These are phyloP conservation scores for Circaetus gallicus DNA, from an alignment of 2,113 vertebrate species.

Conservation along the genomic window DNA sequence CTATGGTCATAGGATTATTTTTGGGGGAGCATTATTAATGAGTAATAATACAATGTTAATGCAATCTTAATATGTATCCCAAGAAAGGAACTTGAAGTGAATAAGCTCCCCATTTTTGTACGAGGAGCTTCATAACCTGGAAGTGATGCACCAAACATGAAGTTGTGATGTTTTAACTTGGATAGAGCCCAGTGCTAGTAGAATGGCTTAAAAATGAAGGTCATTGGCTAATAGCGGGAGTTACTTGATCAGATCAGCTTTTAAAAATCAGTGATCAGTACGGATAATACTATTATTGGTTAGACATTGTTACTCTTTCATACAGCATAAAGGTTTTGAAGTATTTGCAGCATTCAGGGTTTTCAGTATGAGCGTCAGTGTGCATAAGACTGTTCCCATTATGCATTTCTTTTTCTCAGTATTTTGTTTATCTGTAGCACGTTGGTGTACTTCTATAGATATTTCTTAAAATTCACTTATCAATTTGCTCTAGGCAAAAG, in stretches of 20 bases:
- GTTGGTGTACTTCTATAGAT: neutral
- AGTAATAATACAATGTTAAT: neutral
- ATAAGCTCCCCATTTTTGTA: neutral
- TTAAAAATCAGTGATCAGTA: neutral
- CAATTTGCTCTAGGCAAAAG: neutral
- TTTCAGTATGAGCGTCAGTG: neutral
- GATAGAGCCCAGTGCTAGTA: neutral
- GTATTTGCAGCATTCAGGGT: neutral
- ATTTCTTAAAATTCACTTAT: constrained; percentile 5
- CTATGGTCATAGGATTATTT: neutral
- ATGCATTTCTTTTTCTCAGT: neutral
- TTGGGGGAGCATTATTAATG: neutral
- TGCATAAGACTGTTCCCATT: neutral
- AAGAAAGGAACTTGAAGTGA: neutral
- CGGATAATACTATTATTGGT: neutral
- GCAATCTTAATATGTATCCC: neutral
- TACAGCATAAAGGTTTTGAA: neutral
- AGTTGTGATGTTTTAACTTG: neutral
- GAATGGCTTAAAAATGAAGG: neutral
- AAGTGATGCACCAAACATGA: neutral
- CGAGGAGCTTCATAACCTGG: neutral
- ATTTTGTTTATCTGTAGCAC: neutral
- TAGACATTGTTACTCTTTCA: neutral
- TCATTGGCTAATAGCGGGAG: neutral
- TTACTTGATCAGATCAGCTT: neutral